Base-by-base conservation (phyloP, 2,888 invertebrate species). In the Argyresthia albistria region DNA sequence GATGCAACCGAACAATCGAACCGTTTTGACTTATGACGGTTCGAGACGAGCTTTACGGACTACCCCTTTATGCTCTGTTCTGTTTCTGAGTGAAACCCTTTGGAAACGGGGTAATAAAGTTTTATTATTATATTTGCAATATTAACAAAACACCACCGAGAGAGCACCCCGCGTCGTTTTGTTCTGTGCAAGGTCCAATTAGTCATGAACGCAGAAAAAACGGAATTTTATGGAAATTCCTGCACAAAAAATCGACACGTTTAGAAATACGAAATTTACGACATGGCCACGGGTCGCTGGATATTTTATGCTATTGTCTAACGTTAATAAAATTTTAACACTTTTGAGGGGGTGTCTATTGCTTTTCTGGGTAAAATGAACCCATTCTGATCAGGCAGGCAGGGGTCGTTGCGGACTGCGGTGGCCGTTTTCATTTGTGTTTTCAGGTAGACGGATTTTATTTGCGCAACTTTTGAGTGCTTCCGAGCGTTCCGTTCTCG, bases 51-150 rank as follows among this genome's bases (percentile, higher is more conserved):
- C 69, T 80, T 70, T 73, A 72, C 73, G 66, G 69, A 62, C 76
- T 80, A 83, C 83, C 86, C 86, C 83, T 76, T 74, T 63, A 58
- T 55, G 59, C 62, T 62, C 67, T 61, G 37, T 25, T 15, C n/a
- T 37, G 47, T 47, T 47, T 39, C 39, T 37, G 69, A 74, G 70
- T 77, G 78, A 76, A 86, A 81, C 86, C 87, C 86, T 87, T 87
- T 87, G 61, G 67, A 75, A 80, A 82, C 76, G 80, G 83, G 82
- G 83, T 82, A 82, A 80, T 84, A 86, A 84, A 83, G 65, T 79
- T 80, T 81, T 86, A 81, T 81, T 84, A 82, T 84, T 76, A 86
- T 86, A 82, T 87, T 84, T 83, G 87, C 86, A 73, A 84, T 54
- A 69, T 66, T 60, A 54, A 72, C 64, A 65, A 75, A 76, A 82